Evolutionary conservation across 1,140 invertebrate genomes (phyloP), one percentile per base, ranked within the genome.

Genomic region (Heliothis virescens): DNA sequence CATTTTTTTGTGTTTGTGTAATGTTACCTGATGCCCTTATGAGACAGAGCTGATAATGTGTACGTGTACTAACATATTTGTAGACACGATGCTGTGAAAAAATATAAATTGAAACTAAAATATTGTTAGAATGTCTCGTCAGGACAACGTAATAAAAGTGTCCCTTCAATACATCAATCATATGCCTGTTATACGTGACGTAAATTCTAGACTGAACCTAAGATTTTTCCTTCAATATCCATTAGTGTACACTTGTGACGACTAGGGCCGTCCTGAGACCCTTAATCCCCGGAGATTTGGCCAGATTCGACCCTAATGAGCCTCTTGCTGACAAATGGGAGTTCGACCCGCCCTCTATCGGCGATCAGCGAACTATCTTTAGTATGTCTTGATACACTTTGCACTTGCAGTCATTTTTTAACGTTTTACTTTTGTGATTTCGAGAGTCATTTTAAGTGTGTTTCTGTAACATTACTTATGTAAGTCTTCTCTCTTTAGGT

Each of bases 281-380:
- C 83, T 85, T 91, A 91, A 91, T 92, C 90, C 87, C 89, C n/a
- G 9, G 87, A 88, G 90, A 91, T 87, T 87, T 81, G 79, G 79
- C 82, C 87, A 87, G 86, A 88, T 84, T 88, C 86, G 85, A 86
- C 88, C 89, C 89, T 91, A 93, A 93, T 92, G 90, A 91, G 88
- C 76, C 82, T 88, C 84, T 65, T 82, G 75, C 88, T 93, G 87
- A 93, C 88, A 92, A 92, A 93, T 91, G 83, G 86, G 80, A 72
- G 72, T 82, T 79, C 79, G 74, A 83, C 79, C 86, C 90, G 89
- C 89, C 90, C 89, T 87, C 90, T 92, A 89, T 90, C 86, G 89
- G 83, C 84, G 89, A 91, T 92, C 89, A 91, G 82, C 74, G 82
- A 87, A 90, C 89, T 89, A 92, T 91, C 82, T 82, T 82, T 9